These are phyloP conservation scores for Strigops habroptila DNA, from an alignment of 2,113 vertebrate species.

Conservation along the genomic window DNA sequence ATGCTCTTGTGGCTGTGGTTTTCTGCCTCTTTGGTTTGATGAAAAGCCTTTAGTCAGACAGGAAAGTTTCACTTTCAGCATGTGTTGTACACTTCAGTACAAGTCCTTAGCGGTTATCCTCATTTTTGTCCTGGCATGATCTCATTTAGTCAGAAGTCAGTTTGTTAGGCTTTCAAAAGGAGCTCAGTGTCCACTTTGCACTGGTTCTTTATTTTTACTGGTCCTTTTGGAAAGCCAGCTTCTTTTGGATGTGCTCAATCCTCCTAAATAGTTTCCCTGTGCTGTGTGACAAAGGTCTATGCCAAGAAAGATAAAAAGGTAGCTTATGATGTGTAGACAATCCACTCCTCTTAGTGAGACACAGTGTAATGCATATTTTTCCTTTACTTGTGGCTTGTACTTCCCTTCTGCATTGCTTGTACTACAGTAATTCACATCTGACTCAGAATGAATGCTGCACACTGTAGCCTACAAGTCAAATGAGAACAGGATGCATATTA, in stretches of 20 bases:
- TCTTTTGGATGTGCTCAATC: not conserved
- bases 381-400: slow-evolving; percentile 50
- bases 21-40: not conserved
- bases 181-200: not conserved
- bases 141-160: not conserved
- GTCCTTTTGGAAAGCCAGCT: not conserved
- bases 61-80: not conserved
- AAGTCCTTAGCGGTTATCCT: not conserved
- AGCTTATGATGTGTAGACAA: slow-evolving; percentile 35
- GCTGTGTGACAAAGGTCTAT: slow-evolving; percentile 3
- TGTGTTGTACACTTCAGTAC: not conserved
- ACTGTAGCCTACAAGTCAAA: slow-evolving; percentile 36
- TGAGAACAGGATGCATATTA: slow-evolving; percentile 5
- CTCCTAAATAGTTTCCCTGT: slow-evolving; percentile 42
- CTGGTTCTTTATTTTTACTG: slow-evolving; percentile 4
- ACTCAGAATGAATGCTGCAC: slow-evolving; percentile 41
- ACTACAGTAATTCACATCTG: slow-evolving; percentile 39
- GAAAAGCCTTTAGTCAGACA: not conserved
- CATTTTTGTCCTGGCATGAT: not conserved
- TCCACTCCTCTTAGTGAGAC: slow-evolving; percentile 32
- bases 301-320: slow-evolving; percentile 63
- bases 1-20: not conserved
- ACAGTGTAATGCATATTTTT: slow-evolving; percentile 28
- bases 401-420: slow-evolving; percentile 53
- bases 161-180: not conserved